Conservation (phyloP, 1,140 invertebrate genomes). For the Brachionus rotundiformis region DNA sequence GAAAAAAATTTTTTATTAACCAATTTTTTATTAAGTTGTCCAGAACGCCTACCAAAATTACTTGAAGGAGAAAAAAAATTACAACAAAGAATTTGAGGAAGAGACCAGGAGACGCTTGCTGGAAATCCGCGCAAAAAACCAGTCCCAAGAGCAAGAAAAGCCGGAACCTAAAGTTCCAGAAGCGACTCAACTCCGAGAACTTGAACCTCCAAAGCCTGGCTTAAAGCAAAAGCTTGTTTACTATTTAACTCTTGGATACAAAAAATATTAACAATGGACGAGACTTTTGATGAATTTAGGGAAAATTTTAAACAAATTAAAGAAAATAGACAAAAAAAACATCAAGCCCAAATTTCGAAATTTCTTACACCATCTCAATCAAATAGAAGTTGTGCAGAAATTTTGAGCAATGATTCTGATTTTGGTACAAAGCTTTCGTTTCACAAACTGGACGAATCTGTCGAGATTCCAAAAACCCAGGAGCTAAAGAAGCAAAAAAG, state of each 20-base stretch:
- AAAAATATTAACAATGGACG: constrained; percentile 36
- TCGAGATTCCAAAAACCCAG: constrained; percentile 17
- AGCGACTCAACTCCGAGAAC: not conserved
- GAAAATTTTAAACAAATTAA: constrained; percentile 51
- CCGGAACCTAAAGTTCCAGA: not conserved
- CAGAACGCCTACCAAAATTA: constrained; percentile 31
- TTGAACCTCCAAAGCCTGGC: not conserved
- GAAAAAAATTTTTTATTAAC: not conserved
- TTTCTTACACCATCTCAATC: constrained; percentile 36
- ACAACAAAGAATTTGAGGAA: constrained; percentile 13
- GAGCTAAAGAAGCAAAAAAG: constrained; percentile 16
- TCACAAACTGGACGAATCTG: constrained; percentile 2
- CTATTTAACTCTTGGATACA: constrained; percentile 30
- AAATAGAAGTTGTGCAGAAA: not conserved
- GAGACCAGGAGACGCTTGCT: constrained; percentile 13
- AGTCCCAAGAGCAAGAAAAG: not conserved
- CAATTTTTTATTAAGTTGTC: not conserved
- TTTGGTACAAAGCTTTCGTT: not conserved
- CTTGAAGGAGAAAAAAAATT: constrained; percentile 39
- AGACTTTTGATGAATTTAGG: constrained; percentile 50
- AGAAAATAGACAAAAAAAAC: constrained; percentile 21
- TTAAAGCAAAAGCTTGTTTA: not conserved
- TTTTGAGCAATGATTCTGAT: not conserved
- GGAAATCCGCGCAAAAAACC: not conserved
- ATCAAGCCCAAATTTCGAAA: constrained; percentile 43